These are phyloP conservation scores for Gnathonemus longibarbis DNA, from an alignment of 2,113 vertebrate genomes.

Conservation along the genomic window DNA sequence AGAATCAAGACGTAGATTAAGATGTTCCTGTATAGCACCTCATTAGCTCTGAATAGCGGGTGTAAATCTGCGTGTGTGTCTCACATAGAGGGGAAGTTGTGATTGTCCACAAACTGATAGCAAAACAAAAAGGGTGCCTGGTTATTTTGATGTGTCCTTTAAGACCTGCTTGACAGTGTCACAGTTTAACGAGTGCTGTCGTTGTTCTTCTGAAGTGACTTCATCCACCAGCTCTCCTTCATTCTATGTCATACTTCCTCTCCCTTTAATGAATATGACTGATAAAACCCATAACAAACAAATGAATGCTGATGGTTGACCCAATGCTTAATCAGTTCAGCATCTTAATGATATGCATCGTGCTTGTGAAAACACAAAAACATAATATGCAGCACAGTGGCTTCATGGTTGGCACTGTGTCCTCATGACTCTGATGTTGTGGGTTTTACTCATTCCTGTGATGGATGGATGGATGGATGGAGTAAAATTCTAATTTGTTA, in stretches of 20 bases:
- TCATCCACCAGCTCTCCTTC: background rate
- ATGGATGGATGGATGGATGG: background rate
- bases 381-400: background rate
- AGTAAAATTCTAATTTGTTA: background rate
- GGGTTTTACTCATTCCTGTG: background rate
- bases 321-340: background rate
- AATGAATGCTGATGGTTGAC: background rate
- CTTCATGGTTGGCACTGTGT: background rate
- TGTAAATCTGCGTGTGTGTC: background rate
- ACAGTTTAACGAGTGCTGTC: background rate
- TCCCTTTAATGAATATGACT: background rate
- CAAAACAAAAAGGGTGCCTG: background rate
- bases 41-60: background rate
- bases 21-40: background rate
- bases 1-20: background rate
- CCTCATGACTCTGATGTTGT: background rate
- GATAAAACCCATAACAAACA: background rate
- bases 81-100: background rate
- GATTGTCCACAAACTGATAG: background rate
- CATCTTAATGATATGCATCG: background rate
- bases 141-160: background rate
- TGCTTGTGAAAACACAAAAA: background rate
- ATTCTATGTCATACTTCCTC: background rate
- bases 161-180: background rate
- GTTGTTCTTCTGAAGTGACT: background rate